Conservation (phyloP, 2,797 vertebrate genomes). For the Danionella dracula region DNA sequence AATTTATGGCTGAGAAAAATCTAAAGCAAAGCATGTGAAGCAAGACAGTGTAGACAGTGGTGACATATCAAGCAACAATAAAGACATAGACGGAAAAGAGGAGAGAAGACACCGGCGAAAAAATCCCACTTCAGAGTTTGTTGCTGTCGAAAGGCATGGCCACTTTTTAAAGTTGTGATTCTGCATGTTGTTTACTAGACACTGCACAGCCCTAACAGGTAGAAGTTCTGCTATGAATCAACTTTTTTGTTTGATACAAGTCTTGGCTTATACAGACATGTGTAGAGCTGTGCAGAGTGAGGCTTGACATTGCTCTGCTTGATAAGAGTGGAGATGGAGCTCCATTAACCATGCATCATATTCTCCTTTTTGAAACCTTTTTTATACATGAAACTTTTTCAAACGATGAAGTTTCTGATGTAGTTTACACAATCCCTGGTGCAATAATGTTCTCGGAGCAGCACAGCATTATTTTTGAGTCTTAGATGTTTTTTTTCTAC, state of each 20-base stretch:
- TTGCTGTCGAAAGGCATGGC: conserved; percentile 69
- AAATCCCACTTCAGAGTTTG: conserved; percentile 70
- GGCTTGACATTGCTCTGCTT: conserved; percentile 31
- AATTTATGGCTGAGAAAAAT: conserved; percentile 75
- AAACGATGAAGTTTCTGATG: conserved; percentile 11
- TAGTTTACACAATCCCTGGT: background rate
- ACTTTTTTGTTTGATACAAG: conserved; percentile 42
- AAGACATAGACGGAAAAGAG: conserved; percentile 66
- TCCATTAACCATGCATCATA: conserved; percentile 15
- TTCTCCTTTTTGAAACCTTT: conserved; percentile 1
- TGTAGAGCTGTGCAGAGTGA: conserved; percentile 21
- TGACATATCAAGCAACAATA: conserved; percentile 81
- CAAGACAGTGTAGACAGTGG: conserved; percentile 75
- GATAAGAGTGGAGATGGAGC: conserved; percentile 19
- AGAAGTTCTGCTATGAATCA: conserved; percentile 45
- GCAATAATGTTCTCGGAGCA: background rate
- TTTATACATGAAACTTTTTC: conserved; percentile 30
- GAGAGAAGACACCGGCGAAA: conserved; percentile 57
- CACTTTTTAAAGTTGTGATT: conserved; percentile 71
- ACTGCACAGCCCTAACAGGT: conserved; percentile 66
- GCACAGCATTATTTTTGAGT: background rate
- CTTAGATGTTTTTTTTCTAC: background rate
- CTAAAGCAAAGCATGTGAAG: conserved; percentile 79
- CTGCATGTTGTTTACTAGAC: conserved; percentile 74
- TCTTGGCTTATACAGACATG: conserved; percentile 26